A percentile compares a stretch with the other conserved stretches of the same genome.
phyloP scores from a whole-genome alignment of 2,113 vertebrate genomes.

The Naja naja region DNA sequence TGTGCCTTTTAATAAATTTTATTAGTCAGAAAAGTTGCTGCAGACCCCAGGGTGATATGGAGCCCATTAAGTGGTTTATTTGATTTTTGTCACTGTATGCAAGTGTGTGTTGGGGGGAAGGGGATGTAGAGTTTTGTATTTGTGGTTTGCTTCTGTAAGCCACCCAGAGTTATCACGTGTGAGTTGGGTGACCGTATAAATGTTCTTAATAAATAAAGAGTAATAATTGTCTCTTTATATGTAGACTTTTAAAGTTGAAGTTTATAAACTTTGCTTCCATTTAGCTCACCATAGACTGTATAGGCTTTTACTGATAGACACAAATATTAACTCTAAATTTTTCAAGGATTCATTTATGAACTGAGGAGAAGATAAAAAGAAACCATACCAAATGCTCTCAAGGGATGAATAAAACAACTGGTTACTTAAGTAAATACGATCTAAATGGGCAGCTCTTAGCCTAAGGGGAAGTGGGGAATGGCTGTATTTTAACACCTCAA shows the following conservation, averaged over 20 bases:
- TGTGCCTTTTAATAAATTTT: background rate
- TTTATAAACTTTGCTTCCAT: constrained; percentile 50
- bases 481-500: constrained; percentile 62
- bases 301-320: constrained; percentile 39
- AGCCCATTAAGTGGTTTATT: background rate
- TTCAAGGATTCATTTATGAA: constrained; percentile 54
- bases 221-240: background rate
- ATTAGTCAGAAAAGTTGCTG: background rate
- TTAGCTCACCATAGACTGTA: constrained; percentile 46
- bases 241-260: constrained; percentile 6
- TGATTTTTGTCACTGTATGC: too few relatives aligned
- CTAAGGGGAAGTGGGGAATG: constrained; percentile 14
- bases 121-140: too few relatives aligned
- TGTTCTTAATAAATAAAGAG: too few relatives aligned
- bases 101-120: too few relatives aligned
- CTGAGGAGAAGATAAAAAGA: constrained; percentile 65
- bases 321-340: constrained; percentile 53
- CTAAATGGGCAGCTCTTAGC: constrained; percentile 50
- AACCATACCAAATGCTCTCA: constrained; percentile 54
- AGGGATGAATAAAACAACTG: constrained; percentile 66
- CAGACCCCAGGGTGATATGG: background rate
- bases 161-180: too few relatives aligned
- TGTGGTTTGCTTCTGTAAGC: too few relatives aligned
- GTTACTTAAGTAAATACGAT: constrained; percentile 56
- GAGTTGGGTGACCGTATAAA: too few relatives aligned